These are phyloP conservation scores for Gobius niger DNA, from an alignment of 2,113 vertebrate species.

Conservation along the genomic window DNA sequence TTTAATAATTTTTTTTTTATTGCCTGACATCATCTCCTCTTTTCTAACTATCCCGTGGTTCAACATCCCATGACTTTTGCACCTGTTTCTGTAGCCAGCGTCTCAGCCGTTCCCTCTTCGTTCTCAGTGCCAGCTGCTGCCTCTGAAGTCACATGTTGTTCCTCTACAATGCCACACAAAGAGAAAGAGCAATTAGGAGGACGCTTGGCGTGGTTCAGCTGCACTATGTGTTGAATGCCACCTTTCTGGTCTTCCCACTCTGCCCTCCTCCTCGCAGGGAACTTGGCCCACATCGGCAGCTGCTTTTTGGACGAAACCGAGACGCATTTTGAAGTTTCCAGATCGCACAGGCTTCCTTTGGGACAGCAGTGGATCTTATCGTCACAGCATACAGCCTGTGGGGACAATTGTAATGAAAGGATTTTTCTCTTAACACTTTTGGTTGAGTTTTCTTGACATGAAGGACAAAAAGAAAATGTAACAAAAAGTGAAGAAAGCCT, in stretches of 20 bases:
- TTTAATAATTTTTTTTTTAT: too few relatives aligned
- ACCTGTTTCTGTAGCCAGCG: constrained; percentile 21
- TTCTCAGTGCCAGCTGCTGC: background rate
- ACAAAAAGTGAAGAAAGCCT: too few relatives aligned
- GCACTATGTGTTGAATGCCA: background rate
- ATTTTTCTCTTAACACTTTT: too few relatives aligned
- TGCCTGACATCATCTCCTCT: too few relatives aligned
- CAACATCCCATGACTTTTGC: too few relatives aligned
- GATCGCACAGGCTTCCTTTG: constrained; percentile 61
- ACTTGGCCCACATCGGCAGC: constrained; percentile 73
- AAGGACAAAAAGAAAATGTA: too few relatives aligned
- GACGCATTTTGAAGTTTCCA: constrained; percentile 54
- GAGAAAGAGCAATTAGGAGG: background rate
- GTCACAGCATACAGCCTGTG: constrained; percentile 74
- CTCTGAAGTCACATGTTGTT: constrained; percentile 7
- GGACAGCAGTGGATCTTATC: constrained; percentile 77
- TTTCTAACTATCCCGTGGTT: too few relatives aligned
- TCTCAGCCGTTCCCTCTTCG: background rate
- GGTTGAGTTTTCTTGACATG: too few relatives aligned
- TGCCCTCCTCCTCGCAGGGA: constrained; percentile 64
- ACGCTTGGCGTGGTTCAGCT: background rate
- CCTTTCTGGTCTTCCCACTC: constrained; percentile 69
- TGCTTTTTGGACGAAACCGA: constrained; percentile 41
- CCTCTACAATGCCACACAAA: constrained; percentile 15
- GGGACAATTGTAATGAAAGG: constrained; percentile 4